Evolutionary conservation across 2,888 invertebrate species (phyloP).

Genomic region (Nycteola revayana): DNA sequence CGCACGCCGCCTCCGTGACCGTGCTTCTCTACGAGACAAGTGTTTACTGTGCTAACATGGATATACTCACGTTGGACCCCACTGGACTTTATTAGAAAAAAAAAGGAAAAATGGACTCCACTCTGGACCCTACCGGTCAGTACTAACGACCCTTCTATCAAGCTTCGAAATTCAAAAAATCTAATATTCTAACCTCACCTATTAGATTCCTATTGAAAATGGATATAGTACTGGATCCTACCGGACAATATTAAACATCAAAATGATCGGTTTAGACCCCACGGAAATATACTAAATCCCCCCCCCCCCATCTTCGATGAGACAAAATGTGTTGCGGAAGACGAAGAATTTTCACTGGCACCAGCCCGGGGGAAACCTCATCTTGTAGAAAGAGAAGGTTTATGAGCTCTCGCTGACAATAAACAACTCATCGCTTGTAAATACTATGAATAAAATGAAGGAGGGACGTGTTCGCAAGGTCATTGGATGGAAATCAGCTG

Average conservation of each 20-base stretch:
- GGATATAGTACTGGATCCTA: constrained; percentile 63
- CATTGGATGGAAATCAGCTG: constrained; percentile 75
- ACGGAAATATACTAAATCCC: constrained; percentile 70
- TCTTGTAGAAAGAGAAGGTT: constrained; percentile 76
- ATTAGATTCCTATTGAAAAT: constrained; percentile 49
- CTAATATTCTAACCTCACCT: constrained; percentile 21
- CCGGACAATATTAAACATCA: constrained; percentile 63
- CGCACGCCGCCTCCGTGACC: constrained; percentile 35
- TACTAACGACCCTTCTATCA: constrained; percentile 34
- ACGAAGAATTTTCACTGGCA: constrained; percentile 67
- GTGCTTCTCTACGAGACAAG: constrained; percentile 46
- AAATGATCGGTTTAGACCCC: constrained; percentile 70
- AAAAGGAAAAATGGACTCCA: constrained; percentile 64
- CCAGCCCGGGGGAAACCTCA: constrained; percentile 70
- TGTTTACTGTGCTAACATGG: constrained; percentile 70
- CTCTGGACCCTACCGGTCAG: constrained; percentile 72
- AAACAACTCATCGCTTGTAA: constrained; percentile 59
- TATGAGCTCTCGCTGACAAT: constrained; percentile 40
- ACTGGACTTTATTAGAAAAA: constrained; percentile 71
- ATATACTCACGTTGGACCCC: constrained; percentile 71
- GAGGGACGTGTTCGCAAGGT: constrained; percentile 66
- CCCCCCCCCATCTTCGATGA: constrained; percentile 36
- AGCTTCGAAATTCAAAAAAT: constrained; percentile 31
- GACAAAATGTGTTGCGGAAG: constrained; percentile 76
- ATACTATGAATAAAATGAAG: constrained; percentile 59